Conservation (phyloP, 2,113 vertebrate genomes). For the Corythoichthys intestinalis region DNA sequence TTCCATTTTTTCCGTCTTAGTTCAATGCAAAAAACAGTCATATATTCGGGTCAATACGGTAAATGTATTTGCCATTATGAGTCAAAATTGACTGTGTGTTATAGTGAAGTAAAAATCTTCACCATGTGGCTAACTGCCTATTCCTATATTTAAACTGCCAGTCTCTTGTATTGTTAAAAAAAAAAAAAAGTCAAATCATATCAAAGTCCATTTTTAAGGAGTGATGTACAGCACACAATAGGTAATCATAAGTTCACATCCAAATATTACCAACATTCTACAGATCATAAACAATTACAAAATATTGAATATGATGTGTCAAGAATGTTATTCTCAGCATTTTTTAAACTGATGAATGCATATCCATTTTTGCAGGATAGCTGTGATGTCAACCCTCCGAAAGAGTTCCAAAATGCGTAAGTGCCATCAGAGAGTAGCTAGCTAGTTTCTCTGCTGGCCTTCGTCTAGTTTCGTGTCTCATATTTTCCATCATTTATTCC, state of each 20-base stretch:
- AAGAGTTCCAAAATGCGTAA: constrained; percentile 42
- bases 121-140: no score
- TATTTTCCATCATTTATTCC: neutral
- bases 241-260: neutral
- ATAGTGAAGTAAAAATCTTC: no score
- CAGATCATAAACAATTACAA: neutral
- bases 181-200: no score
- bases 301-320: neutral
- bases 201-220: neutral
- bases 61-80: no score
- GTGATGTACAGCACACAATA: neutral
- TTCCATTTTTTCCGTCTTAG: no score
- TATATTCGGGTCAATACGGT: no score
- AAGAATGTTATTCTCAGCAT: neutral
- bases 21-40: no score
- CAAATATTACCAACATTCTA: neutral
- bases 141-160: no score
- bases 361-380: constrained; percentile 41
- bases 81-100: no score
- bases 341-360: neutral
- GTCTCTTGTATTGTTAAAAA: no score
- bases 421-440: constrained; percentile 2
- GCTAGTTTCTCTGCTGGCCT: neutral
- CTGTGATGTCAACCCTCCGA: constrained; percentile 17
- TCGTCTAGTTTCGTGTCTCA: neutral